These are phyloP conservation scores for Toxostoma redivivum DNA, from an alignment of 2,113 vertebrate species.

Conservation along the genomic window DNA sequence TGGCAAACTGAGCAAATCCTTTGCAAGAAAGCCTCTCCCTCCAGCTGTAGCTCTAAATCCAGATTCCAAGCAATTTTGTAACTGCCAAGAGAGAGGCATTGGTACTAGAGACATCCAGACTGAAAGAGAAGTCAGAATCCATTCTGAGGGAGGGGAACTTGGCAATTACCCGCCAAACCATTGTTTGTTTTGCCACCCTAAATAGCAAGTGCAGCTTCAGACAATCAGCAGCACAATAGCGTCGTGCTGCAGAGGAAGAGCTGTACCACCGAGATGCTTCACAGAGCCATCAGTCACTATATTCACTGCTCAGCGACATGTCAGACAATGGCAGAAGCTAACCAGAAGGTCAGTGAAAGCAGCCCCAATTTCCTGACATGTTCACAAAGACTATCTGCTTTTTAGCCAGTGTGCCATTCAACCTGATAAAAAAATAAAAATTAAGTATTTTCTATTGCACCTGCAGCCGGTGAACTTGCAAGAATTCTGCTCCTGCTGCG, in stretches of 20 bases:
- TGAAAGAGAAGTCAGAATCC: not conserved
- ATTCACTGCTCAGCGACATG: rapidly evolving
- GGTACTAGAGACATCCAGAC: not conserved
- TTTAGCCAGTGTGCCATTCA: not conserved
- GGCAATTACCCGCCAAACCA: not conserved
- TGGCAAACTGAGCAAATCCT: not conserved
- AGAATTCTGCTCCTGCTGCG: not conserved
- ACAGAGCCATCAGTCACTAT: not conserved
- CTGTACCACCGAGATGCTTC: not conserved
- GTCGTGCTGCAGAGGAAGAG: not conserved
- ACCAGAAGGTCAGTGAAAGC: not conserved
- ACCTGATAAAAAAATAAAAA: not conserved
- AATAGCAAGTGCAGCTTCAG: not conserved
- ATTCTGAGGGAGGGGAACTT: not conserved
- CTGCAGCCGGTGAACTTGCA: not conserved
- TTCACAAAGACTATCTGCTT: not conserved
- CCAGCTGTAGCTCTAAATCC: not conserved
- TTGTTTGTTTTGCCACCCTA: not conserved
- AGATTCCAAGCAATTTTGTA: not conserved
- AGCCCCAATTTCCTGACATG: not conserved
- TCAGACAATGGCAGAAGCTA: not conserved
- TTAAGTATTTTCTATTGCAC: not conserved
- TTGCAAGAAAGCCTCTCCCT: not conserved
- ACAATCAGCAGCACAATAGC: not conserved
- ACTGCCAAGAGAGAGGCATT: not conserved